Base-by-base conservation (phyloP, 1,140 invertebrate species). In the Thaumetopoea pityocampa region DNA sequence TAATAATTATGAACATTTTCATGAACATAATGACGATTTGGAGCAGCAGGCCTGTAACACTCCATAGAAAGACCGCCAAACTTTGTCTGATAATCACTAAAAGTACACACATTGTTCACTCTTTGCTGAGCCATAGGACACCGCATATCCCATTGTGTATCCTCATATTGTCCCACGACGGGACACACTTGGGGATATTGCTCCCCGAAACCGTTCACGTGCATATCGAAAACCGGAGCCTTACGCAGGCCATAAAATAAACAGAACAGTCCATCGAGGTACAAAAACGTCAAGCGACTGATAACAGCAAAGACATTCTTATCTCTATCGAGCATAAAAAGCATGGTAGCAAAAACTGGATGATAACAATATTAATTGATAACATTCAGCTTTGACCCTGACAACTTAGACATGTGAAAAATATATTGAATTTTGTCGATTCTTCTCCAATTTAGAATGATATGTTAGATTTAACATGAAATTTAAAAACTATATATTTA, bases 301-400 rank as follows among this genome's bases (percentile, higher is more conserved):
- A 83, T 83, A 80, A 46, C 37, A 50, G 29, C 53, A 67, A 63
- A 74, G 73, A 80, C 78, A 67, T 36, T 48, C 64, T 83, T 83
- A 83, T 83, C 78, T 70, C 51, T 33, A 44, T 34, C 42, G 32
- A 51, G 49, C 53, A 65, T 63, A 62, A 49, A 61, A 64, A 58
- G 58, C 67, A 63, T 78, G 47, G 67, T 72, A 72, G 78, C 73
- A 67, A 72, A 82, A 78, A 63, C 23, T 68, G 63, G 67, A 80
- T 82, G 73, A 53, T 63, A 65, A 36, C 40, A 59, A 51, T 48
- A 51, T 63, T 58, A 50, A 38, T 48, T 50, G 76, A 77, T 77
- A 80, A 72, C 53, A 42, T 24, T 41, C 26, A 33, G 61, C 55
- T 50, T 48, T 44, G 48, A 58, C 48, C 42, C 28, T 57, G 41